Evolutionary conservation across 2,113 vertebrate genomes (phyloP).

Genomic region (Podiceps cristatus): DNA sequence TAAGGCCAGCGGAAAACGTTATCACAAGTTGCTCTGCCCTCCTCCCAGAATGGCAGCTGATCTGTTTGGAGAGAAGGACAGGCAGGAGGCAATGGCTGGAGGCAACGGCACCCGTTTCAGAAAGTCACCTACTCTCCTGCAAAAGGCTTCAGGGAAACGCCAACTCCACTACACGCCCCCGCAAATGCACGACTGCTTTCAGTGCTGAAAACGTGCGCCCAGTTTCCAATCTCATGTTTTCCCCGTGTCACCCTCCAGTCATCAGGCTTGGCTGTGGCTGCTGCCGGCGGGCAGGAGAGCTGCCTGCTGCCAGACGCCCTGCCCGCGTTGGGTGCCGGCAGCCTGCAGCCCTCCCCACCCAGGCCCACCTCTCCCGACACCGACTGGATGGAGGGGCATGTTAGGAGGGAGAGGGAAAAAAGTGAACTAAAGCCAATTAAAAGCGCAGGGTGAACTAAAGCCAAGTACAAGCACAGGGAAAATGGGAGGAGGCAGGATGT

Average conservation of each 20-base stretch:
- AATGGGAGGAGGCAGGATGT: conserved; percentile 14
- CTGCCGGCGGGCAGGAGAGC: background rate
- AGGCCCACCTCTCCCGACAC: background rate
- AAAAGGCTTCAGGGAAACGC: background rate
- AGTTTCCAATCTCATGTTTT: background rate
- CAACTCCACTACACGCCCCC: background rate
- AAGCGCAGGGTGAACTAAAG: background rate
- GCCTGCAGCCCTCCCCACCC: background rate
- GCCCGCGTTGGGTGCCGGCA: background rate
- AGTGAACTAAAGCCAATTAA: background rate
- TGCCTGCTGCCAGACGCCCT: background rate
- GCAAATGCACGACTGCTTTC: background rate
- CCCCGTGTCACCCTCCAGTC: background rate
- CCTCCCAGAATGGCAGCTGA: background rate
- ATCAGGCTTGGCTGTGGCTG: background rate
- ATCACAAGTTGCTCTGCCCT: background rate
- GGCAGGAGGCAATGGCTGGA: background rate
- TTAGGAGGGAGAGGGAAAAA: background rate
- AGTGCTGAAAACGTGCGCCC: background rate
- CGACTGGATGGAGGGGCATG: background rate
- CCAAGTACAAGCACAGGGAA: background rate
- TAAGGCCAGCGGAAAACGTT: background rate
- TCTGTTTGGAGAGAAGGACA: background rate
- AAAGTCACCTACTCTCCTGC: background rate
- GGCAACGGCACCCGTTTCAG: background rate